phyloP scores from a whole-genome alignment of 1,140 invertebrate genomes.

The Anagrus nilaparvatae region DNA sequence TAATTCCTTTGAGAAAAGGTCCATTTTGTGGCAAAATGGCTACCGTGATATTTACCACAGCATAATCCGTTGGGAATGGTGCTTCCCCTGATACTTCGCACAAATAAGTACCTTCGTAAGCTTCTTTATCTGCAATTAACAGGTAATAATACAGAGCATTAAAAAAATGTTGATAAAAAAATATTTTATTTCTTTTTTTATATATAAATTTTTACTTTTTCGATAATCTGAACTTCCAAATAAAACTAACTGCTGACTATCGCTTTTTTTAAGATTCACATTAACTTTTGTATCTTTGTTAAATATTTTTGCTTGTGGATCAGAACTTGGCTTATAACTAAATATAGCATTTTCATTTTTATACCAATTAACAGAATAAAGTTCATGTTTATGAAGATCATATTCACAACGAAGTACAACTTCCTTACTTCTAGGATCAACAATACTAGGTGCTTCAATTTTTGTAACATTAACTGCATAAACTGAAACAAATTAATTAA shows the following conservation, averaged over 20 bases:
- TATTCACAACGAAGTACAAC: constrained; percentile 46
- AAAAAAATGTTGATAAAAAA: no score
- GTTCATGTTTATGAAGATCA: constrained; percentile 37
- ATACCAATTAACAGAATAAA: constrained; percentile 61
- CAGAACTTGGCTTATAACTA: constrained; percentile 48
- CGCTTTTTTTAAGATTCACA: constrained; percentile 6
- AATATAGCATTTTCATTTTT: constrained; percentile 54
- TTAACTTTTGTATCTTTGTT: not conserved
- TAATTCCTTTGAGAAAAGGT: constrained; percentile 31
- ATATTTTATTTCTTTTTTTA: no score
- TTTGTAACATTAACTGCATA: no score
- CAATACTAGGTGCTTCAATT: constrained; percentile 32
- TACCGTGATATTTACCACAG: constrained; percentile 41
- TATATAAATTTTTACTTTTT: constrained; percentile 9
- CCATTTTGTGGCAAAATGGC: constrained; percentile 35
- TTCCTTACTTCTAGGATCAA: constrained; percentile 31
- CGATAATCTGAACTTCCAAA: constrained; percentile 1
- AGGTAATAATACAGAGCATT: no score
- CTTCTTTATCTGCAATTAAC: constrained; percentile 10
- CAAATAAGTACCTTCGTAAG: constrained; percentile 42
- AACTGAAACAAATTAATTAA: no score
- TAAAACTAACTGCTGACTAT: not conserved
- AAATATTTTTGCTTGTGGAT: constrained; percentile 61
- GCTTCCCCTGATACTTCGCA: constrained; percentile 49
- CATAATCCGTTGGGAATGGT: constrained; percentile 44